phyloP scores from a whole-genome alignment of 2,113 vertebrate species.

The Mustela nigripes region DNA sequence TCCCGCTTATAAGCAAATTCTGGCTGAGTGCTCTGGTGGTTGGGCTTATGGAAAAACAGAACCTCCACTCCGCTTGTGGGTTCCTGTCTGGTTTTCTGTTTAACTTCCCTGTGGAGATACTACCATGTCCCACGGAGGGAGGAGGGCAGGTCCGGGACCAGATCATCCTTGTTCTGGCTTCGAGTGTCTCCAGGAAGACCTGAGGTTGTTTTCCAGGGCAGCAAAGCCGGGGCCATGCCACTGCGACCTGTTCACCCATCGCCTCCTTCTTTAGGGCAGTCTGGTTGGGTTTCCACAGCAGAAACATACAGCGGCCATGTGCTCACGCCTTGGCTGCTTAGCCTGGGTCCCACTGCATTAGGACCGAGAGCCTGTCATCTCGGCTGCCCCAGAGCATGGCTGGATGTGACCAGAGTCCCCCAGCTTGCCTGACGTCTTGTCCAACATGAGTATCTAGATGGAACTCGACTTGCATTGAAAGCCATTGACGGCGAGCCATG shows the following conservation, averaged over 20 bases:
- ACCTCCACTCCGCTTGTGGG: background rate
- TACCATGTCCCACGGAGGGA: background rate
- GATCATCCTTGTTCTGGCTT: background rate
- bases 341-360: background rate
- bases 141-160: accelerated
- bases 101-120: background rate
- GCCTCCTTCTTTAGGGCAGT: background rate
- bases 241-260: background rate
- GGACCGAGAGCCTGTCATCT: background rate
- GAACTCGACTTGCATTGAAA: slow-evolving; percentile 78
- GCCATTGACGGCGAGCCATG: slow-evolving; percentile 80
- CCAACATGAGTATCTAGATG: slow-evolving; percentile 72
- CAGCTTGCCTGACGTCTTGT: slow-evolving; percentile 75
- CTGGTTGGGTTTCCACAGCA: background rate
- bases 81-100: background rate
- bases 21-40: no score
- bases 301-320: accelerated
- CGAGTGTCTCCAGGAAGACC: background rate
- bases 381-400: background rate
- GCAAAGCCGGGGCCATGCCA: background rate
- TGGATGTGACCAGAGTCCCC: slow-evolving; percentile 58
- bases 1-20: background rate
- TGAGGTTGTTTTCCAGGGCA: background rate
- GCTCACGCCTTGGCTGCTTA: background rate
- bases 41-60: background rate